These are phyloP conservation scores for Orientallactaga sibirica DNA, from an alignment of 2,797 vertebrate species.

Conservation along the genomic window DNA sequence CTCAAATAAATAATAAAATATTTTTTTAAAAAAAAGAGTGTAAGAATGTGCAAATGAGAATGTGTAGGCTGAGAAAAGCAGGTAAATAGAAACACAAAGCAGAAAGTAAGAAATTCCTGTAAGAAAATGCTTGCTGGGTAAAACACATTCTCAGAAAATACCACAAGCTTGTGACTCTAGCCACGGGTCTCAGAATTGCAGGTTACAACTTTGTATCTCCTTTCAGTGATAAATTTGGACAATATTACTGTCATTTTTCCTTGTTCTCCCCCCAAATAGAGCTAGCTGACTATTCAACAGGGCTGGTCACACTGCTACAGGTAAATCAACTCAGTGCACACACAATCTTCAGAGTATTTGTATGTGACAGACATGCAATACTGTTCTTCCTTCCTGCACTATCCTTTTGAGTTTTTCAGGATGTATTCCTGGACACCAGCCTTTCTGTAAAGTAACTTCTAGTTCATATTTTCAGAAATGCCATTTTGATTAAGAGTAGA, in stretches of 20 bases:
- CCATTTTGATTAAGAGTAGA: background rate
- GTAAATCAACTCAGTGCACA: conserved; percentile 34
- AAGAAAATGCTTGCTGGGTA: background rate
- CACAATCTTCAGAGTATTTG: background rate
- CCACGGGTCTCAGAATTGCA: background rate
- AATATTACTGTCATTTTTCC: conserved; percentile 62
- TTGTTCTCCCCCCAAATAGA: background rate
- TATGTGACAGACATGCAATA: conserved; percentile 14
- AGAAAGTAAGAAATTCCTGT: background rate
- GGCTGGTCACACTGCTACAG: background rate
- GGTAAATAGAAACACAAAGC: background rate
- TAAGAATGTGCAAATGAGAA: background rate
- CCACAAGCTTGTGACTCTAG: background rate
- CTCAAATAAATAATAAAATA: too few species aligned
- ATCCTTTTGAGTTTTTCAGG: background rate
- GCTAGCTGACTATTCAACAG: conserved; percentile 61
- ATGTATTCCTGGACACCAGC: background rate
- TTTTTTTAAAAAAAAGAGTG: too few species aligned
- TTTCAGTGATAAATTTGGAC: conserved; percentile 60
- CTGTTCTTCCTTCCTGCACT: background rate
- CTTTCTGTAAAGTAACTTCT: background rate
- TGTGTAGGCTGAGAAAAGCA: background rate
- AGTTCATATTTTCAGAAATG: background rate
- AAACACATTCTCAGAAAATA: conserved; percentile 5
- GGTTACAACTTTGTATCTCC: background rate